Evolutionary conservation across 2,888 invertebrate genomes (phyloP).

Genomic region (Eudemis profundana): DNA sequence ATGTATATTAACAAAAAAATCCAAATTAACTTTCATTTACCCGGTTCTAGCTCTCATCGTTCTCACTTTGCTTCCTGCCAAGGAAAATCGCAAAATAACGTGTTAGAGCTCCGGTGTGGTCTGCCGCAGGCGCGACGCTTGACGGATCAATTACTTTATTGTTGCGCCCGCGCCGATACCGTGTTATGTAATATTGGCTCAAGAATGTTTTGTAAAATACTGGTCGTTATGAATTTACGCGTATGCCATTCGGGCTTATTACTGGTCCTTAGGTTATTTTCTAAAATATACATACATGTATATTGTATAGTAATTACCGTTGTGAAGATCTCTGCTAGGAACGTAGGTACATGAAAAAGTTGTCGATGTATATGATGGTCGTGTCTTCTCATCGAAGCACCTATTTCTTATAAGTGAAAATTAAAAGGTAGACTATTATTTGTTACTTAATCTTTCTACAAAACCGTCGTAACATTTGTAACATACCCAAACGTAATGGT

Average conservation of each 20-base stretch:
- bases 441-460: too few relatives aligned
- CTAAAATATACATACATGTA: too few relatives aligned
- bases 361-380: too few relatives aligned
- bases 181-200: conserved; percentile 19
- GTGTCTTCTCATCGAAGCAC: too few relatives aligned
- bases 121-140: conserved; percentile 57
- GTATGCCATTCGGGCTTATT: not conserved
- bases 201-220: conserved; percentile 7
- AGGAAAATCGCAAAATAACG: conserved; percentile 61
- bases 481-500: too few relatives aligned
- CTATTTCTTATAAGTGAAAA: too few relatives aligned
- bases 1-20: not conserved
- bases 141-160: conserved; percentile 62
- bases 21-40: not conserved
- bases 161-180: conserved; percentile 40
- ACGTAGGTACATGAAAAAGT: too few relatives aligned
- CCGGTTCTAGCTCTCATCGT: not conserved
- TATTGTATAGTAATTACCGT: too few relatives aligned
- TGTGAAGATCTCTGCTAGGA: too few relatives aligned
- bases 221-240: not conserved
- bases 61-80: conserved; percentile 46
- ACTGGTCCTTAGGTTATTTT: too few relatives aligned
- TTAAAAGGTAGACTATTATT: too few relatives aligned
- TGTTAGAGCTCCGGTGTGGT: conserved; percentile 66
- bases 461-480: too few relatives aligned